Base-by-base conservation (phyloP, 2,888 invertebrate genomes). In the Leistus spinibarbis region DNA sequence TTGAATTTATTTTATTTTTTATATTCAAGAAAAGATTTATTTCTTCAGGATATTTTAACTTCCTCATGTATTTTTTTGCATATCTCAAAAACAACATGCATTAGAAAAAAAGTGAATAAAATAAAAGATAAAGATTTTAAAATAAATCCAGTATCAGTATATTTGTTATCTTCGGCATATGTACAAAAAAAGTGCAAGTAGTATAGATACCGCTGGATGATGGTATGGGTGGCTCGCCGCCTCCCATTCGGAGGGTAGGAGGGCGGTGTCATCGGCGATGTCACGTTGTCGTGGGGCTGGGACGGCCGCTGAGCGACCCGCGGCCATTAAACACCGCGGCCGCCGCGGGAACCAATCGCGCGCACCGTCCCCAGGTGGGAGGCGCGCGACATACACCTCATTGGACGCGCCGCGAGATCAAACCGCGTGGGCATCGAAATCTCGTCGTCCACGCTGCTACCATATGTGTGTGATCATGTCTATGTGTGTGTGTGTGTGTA, bases 251-350 rank as follows among this genome's bases (percentile, higher is more conserved):
- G 3, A 40, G 40, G 40, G 40, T 40, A 40, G 77, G 64, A 63
- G 17, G 69, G 77, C 60, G 63, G 71, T 65, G 73, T 65, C 69
- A 67, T 72, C 77, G 67, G 54, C 71, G 54, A 72, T 76, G 72
- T 64, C 66, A 76, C 76, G 72, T 74, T 63, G 76, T 74, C 78
- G 79, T 75, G 66, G 17, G 56, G 72, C 77, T 76, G 69, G 70
- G 82, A 82, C 82, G 83, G 60, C 4, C 56, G 65, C 83, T 82
- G 40, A 13, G 82, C 78, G 80, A 60, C 79, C 80, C 81, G 84
- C 84, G 82, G 84, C 84, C 84, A 84, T 84, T 83, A 84, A 84
- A 78, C 83, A 82, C 82, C 82, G 83, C 82, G 81, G 80, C 80
- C 65, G 78, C 76, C 63, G 78, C 79, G 76, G 76, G 79, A 79